Conservation (phyloP, 2,888 invertebrate genomes). For the Ischnus inquisitorius region DNA sequence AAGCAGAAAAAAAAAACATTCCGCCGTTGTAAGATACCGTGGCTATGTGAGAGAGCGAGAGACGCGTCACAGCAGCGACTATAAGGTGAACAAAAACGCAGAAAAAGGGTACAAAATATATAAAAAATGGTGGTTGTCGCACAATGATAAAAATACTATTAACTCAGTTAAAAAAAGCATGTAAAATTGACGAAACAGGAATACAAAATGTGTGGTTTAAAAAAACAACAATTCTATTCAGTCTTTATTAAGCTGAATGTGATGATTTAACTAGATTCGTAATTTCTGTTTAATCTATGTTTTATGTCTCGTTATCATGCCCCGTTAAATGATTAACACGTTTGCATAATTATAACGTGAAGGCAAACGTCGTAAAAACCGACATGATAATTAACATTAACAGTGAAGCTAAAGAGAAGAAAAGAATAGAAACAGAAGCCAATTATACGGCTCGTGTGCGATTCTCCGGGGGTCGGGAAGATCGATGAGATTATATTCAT, state of each 20-base stretch:
- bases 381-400: constrained; percentile 1
- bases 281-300: too few species aligned
- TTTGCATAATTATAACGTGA: neutral
- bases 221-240: too few species aligned
- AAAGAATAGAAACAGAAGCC: neutral
- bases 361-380: neutral
- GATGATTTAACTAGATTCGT: too few species aligned
- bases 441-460: constrained; percentile 15
- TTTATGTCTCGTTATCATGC: too few species aligned
- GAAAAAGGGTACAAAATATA: too few species aligned
- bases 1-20: neutral
- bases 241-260: too few species aligned
- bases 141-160: too few species aligned
- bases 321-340: neutral
- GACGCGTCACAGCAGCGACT: neutral
- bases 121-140: too few species aligned
- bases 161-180: too few species aligned
- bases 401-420: neutral
- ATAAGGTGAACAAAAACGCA: neutral
- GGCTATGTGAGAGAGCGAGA: neutral
- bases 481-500: constrained; percentile 11
- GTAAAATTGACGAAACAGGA: too few species aligned
- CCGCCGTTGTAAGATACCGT: neutral
- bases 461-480: constrained; percentile 9
- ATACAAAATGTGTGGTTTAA: too few species aligned